A percentile compares a stretch with the other conserved stretches of the same genome.
phyloP scores from a whole-genome alignment of 2,888 invertebrate genomes.

The Lasioglossum marginatum region DNA sequence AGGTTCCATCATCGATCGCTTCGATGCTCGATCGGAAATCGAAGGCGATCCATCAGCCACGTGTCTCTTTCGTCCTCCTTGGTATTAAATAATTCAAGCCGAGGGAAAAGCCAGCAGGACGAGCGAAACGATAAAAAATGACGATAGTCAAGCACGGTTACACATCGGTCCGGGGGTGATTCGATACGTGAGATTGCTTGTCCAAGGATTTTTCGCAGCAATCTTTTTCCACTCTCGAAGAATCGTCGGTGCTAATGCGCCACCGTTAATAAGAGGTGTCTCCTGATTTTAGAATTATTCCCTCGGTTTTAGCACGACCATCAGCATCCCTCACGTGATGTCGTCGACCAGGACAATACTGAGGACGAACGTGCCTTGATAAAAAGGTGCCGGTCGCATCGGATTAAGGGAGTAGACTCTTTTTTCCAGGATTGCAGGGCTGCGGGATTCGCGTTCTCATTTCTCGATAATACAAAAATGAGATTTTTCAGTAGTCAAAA shows the following conservation, averaged over 20 bases:
- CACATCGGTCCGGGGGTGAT: conserved; percentile 75
- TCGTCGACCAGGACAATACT: conserved; percentile 56
- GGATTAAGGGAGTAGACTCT: too few species aligned
- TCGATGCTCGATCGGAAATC: conserved; percentile 43
- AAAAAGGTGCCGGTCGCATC: conserved; percentile 41
- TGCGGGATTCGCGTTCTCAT: too few species aligned
- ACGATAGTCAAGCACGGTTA: conserved; percentile 72
- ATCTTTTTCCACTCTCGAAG: conserved; percentile 59
- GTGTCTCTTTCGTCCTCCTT: conserved; percentile 40
- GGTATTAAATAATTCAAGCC: conserved; percentile 76
- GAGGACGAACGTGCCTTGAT: conserved; percentile 32
- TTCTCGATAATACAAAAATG: too few species aligned
- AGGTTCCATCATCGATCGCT: conserved; percentile 45
- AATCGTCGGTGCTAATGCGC: conserved; percentile 70
- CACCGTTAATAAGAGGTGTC: conserved; percentile 59
- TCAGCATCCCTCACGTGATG: conserved; percentile 40
- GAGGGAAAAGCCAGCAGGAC: background rate
- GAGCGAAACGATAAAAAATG: conserved; percentile 57
- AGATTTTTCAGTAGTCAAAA: too few species aligned
- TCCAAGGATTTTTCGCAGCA: conserved; percentile 65
- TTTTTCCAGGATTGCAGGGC: too few species aligned
- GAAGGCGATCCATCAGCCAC: conserved; percentile 61
- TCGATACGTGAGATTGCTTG: conserved; percentile 80
- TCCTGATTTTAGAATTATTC: conserved; percentile 57
- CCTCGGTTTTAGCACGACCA: conserved; percentile 38